Base-by-base conservation (phyloP, 2,113 vertebrate species). In the Malurus alboscapulatus region DNA sequence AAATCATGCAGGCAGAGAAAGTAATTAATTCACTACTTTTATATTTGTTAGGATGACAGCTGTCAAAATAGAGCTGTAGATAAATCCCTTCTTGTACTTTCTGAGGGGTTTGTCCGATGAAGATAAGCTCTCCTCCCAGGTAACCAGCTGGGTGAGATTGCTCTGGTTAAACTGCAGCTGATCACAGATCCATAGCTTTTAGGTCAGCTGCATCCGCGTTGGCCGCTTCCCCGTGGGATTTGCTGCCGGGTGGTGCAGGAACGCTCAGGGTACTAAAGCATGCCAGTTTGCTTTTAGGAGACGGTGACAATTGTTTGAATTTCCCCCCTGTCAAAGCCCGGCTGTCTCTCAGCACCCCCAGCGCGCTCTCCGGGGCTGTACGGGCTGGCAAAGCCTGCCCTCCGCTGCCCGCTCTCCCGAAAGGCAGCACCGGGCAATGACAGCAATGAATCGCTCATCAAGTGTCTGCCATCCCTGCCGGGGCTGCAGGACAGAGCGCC, bases 141-240 rank as follows among this genome's bases (percentile, higher is more conserved):
- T 38, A 84, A 71, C 19, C 32, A 87, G 40, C 62, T 59, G 53
- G n/a, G 74, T 53, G 66, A 47, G 48, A 22, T 27, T 40, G 77
- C 57, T 91, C 17, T 2, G 1, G 51, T 34, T 48, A 21, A 84
- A 51, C 24, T 55, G 42, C 5, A 63, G 51, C 69, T 30, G 61
- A 14, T 40, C 47, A 6, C 34, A n/a, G 26, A 47, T 7, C 47
- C 3, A 1, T 8, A 0, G 1, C 12, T 2, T 85, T 85, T 47
- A 40, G 7, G 34, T 30, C 40, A 78, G 6, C 55, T 25, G 48
- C 1, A 0, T 2, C 40, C 6, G 17, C 0, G 14, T 0, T 29
- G 32, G 2, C 18, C 55, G 25, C 9, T 30, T 44, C 30, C 40
- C 36, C 12, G 3, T 0, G 68, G 63, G 27, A 48, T 12, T n/a